These are phyloP conservation scores for Stigmatopora nigra DNA, from an alignment of 2,113 vertebrate species.

Conservation along the genomic window DNA sequence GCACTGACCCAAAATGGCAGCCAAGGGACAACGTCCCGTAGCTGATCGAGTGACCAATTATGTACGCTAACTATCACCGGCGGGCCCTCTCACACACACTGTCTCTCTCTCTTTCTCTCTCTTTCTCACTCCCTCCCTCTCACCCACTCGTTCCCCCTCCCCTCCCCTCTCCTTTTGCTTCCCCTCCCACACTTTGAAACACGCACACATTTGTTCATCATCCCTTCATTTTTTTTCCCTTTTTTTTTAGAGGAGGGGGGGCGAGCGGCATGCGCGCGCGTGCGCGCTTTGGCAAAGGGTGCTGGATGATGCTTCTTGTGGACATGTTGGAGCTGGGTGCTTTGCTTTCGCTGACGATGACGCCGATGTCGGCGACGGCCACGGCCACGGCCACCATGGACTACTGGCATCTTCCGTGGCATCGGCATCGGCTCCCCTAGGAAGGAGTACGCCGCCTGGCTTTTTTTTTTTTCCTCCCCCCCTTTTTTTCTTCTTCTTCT, in stretches of 20 bases:
- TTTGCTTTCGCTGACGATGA: background rate
- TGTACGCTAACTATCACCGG: too few species aligned
- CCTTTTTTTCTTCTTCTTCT: background rate
- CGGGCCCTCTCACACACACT: constrained; percentile 35
- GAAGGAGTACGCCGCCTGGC: constrained; percentile 33
- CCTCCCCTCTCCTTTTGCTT: constrained; percentile 1
- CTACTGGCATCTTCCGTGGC: constrained; percentile 63
- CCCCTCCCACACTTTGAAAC: constrained; percentile 2
- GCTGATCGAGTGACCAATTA: too few species aligned
- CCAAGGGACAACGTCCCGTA: too few species aligned
- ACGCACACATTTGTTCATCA: constrained; percentile 52
- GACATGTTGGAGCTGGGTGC: constrained; percentile 21
- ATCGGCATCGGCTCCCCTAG: constrained; percentile 60
- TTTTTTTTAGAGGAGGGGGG: constrained; percentile 43
- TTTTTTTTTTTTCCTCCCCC: constrained; percentile 14
- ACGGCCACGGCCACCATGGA: constrained; percentile 52
- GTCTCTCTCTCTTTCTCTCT: constrained; percentile 21
- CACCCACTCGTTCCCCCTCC: constrained; percentile 33
- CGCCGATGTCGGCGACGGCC: constrained; percentile 2
- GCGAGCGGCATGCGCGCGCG: constrained; percentile 33
- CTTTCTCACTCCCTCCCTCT: constrained; percentile 37
- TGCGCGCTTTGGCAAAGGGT: constrained; percentile 20
- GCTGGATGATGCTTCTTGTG: constrained; percentile 65
- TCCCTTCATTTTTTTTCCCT: constrained; percentile 38
- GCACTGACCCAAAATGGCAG: too few species aligned